Evolutionary conservation across 2,797 vertebrate species (phyloP), one percentile per base, ranked within the genome.

Genomic region (Ispidina lecontei): DNA sequence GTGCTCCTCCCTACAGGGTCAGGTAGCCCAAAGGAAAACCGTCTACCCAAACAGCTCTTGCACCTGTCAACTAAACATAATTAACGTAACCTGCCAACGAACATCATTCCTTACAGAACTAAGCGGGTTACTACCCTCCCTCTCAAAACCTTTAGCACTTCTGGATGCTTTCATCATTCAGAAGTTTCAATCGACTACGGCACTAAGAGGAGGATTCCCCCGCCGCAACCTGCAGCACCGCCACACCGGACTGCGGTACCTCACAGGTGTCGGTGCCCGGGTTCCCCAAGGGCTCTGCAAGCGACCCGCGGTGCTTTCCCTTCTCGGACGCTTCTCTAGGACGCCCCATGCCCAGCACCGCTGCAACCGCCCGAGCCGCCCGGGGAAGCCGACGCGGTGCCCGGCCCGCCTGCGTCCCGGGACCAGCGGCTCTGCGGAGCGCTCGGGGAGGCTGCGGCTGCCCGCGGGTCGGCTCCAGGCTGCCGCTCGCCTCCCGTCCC

Each of bases 11-110:
- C 49, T 58, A 47, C 76, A 88, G 85, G 41, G 28, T 16, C 60
- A 76, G 41, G 6, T 14, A n/a, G 10, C 37, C 14, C 68, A 35
- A 49, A 60, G 33, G 39, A 84, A 67, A 86, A 31, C 37, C 16
- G 31, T 60, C 81, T 49, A 69, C 7, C 29, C 65, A 25, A 51
- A 44, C 37, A 43, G 39, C 41, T 83, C 83, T 54, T 84, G 89
- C 95, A 96, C 95, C 95, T 95, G 94, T 92, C 89, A 81, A n/a
- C 47, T 5, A 52, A 82, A 77, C 25, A 37, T 41, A 72, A 85
- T 51, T 69, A 65, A 52, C 49, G 17, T 51, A 51, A 28, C 26
- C 49, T 51, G 49, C 17, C 49, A 51, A 51, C 16, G 16, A 51
- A 51, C 49, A 51, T 28, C 15, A 78, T 41, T 70, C 63, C 76